phyloP scores from a whole-genome alignment of 2,888 invertebrate genomes.

The Thera obeliscata region DNA sequence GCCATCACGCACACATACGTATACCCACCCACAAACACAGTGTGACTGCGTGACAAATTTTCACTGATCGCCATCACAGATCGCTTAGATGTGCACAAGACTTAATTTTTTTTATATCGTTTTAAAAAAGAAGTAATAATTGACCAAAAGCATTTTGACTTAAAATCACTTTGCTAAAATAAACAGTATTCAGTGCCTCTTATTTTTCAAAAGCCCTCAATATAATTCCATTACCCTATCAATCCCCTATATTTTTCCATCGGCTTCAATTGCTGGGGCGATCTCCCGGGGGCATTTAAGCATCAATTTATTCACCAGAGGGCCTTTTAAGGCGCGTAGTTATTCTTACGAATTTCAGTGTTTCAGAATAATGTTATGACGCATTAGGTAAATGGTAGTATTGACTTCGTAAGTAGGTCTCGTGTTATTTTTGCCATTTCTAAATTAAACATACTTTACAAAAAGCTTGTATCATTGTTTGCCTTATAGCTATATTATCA shows the following conservation, averaged over 20 bases:
- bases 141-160: not conserved
- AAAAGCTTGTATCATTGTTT: no score
- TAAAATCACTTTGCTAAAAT: constrained; percentile 17
- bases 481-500: no score
- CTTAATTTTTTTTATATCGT: no score
- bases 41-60: no score
- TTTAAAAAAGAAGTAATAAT: no score
- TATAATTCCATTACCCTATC: constrained; percentile 38
- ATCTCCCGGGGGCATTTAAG: constrained; percentile 47
- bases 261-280: constrained; percentile 42
- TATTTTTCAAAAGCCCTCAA: constrained; percentile 31
- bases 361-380: constrained; percentile 32
- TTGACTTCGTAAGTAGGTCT: constrained; percentile 17
- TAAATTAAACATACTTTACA: no score
- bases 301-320: constrained; percentile 48
- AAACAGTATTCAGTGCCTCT: constrained; percentile 17
- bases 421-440: not conserved
- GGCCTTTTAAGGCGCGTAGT: constrained; percentile 28
- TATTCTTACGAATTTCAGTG: constrained; percentile 35
- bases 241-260: constrained; percentile 44
- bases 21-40: no score
- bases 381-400: constrained; percentile 24
- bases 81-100: no score
- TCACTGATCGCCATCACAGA: no score
- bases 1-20: no score